phyloP scores from a whole-genome alignment of 1,140 invertebrate species.

The Paracyclopina nana region DNA sequence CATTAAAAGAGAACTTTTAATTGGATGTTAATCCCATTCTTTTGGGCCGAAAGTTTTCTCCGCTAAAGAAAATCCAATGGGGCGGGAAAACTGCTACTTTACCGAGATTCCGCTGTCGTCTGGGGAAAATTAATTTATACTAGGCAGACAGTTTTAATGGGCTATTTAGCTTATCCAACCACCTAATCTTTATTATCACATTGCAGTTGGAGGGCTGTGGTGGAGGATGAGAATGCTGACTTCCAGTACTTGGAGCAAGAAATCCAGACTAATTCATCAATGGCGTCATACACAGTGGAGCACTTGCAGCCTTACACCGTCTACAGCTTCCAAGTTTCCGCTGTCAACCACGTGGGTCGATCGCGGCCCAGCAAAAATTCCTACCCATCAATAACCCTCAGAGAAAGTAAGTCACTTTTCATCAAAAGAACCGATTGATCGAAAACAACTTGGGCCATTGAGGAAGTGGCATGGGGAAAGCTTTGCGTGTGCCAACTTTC shows the following conservation, averaged over 20 bases:
- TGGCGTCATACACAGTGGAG: slow-evolving; percentile 27
- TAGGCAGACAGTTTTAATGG: no score
- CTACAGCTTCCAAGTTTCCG: slow-evolving; percentile 47
- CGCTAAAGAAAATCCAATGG: no score
- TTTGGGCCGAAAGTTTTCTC: no score
- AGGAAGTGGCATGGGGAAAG: no score
- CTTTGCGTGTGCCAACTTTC: no score
- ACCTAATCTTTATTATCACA: background rate
- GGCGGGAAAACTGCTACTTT: no score
- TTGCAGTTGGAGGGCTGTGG: background rate
- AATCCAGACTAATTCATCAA: background rate
- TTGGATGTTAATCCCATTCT: no score
- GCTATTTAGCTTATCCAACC: background rate
- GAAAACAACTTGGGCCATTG: no score
- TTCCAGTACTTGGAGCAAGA: slow-evolving; percentile 8
- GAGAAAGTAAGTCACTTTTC: slow-evolving; percentile 39
- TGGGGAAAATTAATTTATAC: no score
- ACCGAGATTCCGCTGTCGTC: no score
- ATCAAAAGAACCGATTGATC: background rate
- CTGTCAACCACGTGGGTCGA: slow-evolving; percentile 43
- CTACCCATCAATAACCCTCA: slow-evolving; percentile 47
- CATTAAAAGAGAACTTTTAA: no score
- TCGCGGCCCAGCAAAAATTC: slow-evolving; percentile 45
- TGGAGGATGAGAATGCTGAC: background rate
- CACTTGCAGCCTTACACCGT: slow-evolving; percentile 46